phyloP scores from a whole-genome alignment of 2,113 vertebrate species.

The Nestor notabilis region DNA sequence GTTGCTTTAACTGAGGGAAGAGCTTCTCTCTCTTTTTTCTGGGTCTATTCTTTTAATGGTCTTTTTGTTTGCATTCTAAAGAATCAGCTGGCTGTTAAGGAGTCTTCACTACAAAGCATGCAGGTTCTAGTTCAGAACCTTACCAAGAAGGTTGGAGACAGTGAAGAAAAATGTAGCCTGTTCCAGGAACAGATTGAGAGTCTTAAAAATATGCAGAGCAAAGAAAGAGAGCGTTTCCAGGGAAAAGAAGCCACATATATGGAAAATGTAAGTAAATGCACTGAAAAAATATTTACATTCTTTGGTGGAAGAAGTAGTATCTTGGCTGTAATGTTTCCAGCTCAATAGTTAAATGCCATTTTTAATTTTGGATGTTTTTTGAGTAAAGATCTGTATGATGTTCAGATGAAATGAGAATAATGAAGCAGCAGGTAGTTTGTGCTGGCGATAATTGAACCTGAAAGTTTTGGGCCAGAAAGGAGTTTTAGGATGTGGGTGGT shows the following conservation, averaged over 20 bases:
- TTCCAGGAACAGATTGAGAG: conserved; percentile 82
- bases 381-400: neutral
- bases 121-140: conserved; percentile 83
- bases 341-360: neutral
- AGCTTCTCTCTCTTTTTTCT: neutral
- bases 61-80: conserved; percentile 28
- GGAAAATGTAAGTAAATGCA: conserved; percentile 78
- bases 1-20: neutral
- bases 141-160: conserved; percentile 86
- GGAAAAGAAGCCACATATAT: conserved; percentile 85
- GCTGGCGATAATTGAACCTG: neutral
- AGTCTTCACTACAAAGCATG: conserved; percentile 76
- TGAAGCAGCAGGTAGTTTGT: neutral
- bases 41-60: neutral
- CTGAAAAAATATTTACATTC: neutral
- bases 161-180: conserved; percentile 85
- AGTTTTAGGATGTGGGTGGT: neutral
- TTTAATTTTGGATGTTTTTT: neutral
- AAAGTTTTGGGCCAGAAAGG: neutral
- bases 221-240: conserved; percentile 79
- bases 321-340: neutral
- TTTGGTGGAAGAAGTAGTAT: neutral
- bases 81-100: conserved; percentile 62
- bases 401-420: neutral
- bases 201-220: conserved; percentile 77